Evolutionary conservation across 2,888 invertebrate genomes (phyloP).

Genomic region (Cybosia mesomella): DNA sequence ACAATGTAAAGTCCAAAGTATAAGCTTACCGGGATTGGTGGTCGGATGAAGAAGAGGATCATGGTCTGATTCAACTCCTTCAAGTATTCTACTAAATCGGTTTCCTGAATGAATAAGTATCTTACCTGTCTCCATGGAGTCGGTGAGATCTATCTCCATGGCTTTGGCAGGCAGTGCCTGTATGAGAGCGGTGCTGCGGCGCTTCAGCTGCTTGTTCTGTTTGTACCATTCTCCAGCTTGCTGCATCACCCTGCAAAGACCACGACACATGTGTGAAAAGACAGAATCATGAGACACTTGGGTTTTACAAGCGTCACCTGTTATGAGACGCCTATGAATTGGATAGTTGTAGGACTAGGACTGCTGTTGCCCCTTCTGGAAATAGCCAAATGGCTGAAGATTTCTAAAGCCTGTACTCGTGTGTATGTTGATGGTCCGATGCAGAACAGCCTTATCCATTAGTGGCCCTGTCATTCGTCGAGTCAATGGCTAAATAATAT

Average conservation of each 20-base stretch:
- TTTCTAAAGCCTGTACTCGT: too few species aligned
- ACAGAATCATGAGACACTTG: not conserved
- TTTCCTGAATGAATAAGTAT: not conserved
- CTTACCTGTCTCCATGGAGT: slow-evolving; percentile 78
- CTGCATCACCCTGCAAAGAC: slow-evolving; percentile 87
- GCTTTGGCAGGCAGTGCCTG: slow-evolving; percentile 87
- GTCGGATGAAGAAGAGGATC: not conserved
- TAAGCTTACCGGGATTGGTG: too few species aligned
- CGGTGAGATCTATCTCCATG: slow-evolving; percentile 80
- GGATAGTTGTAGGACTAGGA: too few species aligned
- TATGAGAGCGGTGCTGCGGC: slow-evolving; percentile 89
- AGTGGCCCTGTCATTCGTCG: too few species aligned
- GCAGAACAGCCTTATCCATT: too few species aligned
- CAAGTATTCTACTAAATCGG: too few species aligned
- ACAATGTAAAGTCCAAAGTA: too few species aligned
- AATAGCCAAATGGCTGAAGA: not conserved
- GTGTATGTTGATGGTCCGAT: too few species aligned
- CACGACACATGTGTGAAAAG: not conserved
- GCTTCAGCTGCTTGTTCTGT: slow-evolving; percentile 91
- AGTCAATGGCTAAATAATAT: too few species aligned
- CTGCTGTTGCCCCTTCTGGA: not conserved
- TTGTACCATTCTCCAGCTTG: slow-evolving; percentile 92
- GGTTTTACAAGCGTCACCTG: not conserved
- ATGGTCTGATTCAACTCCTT: not conserved
- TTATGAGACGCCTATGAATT: not conserved